Evolutionary conservation across 2,797 vertebrate genomes (phyloP).

Genomic region (Sebastolobus alascanus): DNA sequence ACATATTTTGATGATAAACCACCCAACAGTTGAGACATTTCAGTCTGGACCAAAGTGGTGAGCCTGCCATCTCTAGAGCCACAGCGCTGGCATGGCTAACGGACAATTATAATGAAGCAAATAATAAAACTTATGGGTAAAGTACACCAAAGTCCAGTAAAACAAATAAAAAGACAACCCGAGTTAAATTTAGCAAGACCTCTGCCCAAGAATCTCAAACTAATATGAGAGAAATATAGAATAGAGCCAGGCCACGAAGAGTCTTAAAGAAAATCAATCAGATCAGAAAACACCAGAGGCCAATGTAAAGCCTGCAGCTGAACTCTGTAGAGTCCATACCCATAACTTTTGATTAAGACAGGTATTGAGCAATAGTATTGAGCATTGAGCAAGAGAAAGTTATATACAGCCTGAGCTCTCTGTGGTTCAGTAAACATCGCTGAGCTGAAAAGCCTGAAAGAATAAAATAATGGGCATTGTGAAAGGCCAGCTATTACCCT

Average conservation of each 20-base stretch:
- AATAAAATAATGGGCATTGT: not conserved
- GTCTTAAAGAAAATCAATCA: not conserved
- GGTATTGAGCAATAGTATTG: not conserved
- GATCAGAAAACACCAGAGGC: not conserved
- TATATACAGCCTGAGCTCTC: not conserved
- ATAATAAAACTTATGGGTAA: not conserved
- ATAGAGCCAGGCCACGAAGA: not conserved
- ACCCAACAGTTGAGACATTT: not conserved
- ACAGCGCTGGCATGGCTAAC: not conserved
- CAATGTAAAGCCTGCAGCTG: not conserved
- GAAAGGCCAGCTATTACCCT: not conserved
- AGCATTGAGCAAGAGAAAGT: not conserved
- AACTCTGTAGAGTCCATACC: not conserved
- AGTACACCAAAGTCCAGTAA: not conserved
- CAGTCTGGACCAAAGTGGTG: not conserved
- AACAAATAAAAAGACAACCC: not conserved
- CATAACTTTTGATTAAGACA: constrained; percentile 14
- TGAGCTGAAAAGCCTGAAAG: not conserved
- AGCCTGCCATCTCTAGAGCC: not conserved
- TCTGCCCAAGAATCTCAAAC: too few relatives aligned
- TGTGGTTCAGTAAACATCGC: constrained; percentile 2
- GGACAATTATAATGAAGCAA: not conserved
- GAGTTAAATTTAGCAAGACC: too few relatives aligned
- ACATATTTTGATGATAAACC: not conserved
- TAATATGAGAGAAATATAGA: not conserved